Conservation (phyloP, 1,140 invertebrate species). For the Pogonomyrmex barbatus region DNA sequence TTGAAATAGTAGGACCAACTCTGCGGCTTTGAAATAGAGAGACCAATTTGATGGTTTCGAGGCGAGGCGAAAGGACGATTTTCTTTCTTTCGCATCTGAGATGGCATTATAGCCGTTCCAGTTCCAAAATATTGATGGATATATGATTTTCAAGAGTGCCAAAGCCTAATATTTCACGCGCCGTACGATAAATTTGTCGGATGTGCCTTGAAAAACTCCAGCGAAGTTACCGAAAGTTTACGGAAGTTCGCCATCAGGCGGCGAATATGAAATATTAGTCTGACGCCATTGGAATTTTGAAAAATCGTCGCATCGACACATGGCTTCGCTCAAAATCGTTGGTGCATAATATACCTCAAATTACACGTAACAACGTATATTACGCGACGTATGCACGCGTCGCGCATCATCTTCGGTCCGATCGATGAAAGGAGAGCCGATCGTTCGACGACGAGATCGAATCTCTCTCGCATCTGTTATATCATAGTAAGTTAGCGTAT, state of each 20-base stretch:
- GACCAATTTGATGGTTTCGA: slow-evolving; percentile 50
- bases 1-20: slow-evolving; percentile 46
- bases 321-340: background rate
- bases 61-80: slow-evolving; percentile 48
- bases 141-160: slow-evolving; percentile 40
- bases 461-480: slow-evolving; percentile 65
- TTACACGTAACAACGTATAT: slow-evolving; percentile 44
- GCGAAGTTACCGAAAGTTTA: slow-evolving; percentile 30
- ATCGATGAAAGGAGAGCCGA: slow-evolving; percentile 13
- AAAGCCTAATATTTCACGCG: slow-evolving; percentile 46
- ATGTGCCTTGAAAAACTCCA: slow-evolving; percentile 36
- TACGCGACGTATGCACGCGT: background rate
- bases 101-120: slow-evolving; percentile 35
- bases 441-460: slow-evolving; percentile 21
- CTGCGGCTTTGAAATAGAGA: slow-evolving; percentile 45
- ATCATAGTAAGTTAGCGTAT: slow-evolving; percentile 29
- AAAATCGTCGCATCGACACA: slow-evolving; percentile 26
- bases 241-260: slow-evolving; percentile 43
- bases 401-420: background rate
- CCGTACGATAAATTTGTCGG: slow-evolving; percentile 47
- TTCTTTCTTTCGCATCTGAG: slow-evolving; percentile 46
- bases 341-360: slow-evolving; percentile 25
- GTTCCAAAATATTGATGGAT: slow-evolving; percentile 47
- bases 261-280: slow-evolving; percentile 48
- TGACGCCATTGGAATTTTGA: slow-evolving; percentile 56